Percentiles rank a stretch among this genome's conserved stretches.
Evolutionary conservation across 2,797 vertebrate genomes (phyloP).

Genomic region (Clarias platycephalus): DNA sequence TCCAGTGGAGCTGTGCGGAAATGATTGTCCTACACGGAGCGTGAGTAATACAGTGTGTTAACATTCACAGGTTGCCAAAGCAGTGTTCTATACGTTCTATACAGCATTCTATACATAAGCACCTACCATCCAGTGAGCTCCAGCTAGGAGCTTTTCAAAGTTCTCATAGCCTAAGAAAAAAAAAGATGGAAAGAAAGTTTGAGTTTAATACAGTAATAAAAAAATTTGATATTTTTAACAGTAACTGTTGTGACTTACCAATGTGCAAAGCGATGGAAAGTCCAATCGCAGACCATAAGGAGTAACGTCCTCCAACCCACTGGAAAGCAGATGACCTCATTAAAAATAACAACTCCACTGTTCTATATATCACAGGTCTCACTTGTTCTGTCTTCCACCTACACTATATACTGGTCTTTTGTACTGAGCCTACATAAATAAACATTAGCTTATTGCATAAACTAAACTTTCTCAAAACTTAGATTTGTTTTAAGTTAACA

Average conservation of each 20-base stretch:
- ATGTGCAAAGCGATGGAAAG: constrained; percentile 95
- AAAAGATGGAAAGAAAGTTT: constrained; percentile 45
- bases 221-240: neutral
- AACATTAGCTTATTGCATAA: neutral
- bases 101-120: neutral
- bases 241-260: constrained; percentile 73
- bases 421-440: constrained; percentile 6
- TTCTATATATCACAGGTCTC: neutral
- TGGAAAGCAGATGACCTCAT: constrained; percentile 66
- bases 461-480: neutral
- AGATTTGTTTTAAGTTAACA: neutral
- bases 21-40: constrained; percentile 83
- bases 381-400: neutral
- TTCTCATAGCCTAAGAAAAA: constrained; percentile 86
- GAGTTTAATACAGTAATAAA: neutral
- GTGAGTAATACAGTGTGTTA: neutral
- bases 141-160: constrained; percentile 89
- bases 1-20: constrained; percentile 86
- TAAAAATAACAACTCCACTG: constrained; percentile 21
- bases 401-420: neutral
- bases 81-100: neutral
- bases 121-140: constrained; percentile 97
- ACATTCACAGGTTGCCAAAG: neutral
- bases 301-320: constrained; percentile 98
- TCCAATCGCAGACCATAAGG: constrained; percentile 95